These are phyloP conservation scores for Ceuthmochares aereus DNA, from an alignment of 2,113 vertebrate genomes.

Conservation along the genomic window DNA sequence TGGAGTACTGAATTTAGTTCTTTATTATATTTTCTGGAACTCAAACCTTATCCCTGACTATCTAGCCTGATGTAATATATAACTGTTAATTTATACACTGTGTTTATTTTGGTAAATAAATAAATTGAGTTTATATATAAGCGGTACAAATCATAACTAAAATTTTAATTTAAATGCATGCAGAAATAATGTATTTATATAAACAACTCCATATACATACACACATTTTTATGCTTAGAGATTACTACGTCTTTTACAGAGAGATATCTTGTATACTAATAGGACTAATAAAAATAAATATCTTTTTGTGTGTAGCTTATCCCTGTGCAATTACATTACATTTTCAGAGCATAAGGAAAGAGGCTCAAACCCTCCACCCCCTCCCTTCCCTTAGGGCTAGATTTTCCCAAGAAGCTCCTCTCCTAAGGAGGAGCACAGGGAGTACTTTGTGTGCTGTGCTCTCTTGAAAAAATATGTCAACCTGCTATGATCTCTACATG, in stretches of 20 bases:
- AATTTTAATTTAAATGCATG: neutral
- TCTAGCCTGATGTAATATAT: neutral
- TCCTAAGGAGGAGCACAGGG: neutral
- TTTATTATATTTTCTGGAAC: neutral
- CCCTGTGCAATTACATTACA: neutral
- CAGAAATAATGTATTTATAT: neutral
- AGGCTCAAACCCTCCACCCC: neutral
- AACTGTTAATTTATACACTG: neutral
- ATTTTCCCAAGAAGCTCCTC: neutral
- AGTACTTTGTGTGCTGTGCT: neutral
- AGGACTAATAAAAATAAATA: neutral
- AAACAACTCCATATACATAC: neutral
- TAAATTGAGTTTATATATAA: neutral
- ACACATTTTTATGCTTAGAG: neutral
- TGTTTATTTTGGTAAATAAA: neutral
- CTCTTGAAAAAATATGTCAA: slow-evolving; percentile 14
- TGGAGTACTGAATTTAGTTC: neutral
- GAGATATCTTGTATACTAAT: neutral
- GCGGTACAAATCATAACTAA: neutral
- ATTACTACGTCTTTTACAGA: neutral
- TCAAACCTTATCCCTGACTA: neutral
- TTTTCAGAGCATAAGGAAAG: neutral
- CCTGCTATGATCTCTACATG: neutral
- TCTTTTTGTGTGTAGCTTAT: neutral
- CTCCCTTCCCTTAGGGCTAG: neutral